Conservation (phyloP, 2,113 vertebrate species). For the Trichomycterus rosablanca region DNA sequence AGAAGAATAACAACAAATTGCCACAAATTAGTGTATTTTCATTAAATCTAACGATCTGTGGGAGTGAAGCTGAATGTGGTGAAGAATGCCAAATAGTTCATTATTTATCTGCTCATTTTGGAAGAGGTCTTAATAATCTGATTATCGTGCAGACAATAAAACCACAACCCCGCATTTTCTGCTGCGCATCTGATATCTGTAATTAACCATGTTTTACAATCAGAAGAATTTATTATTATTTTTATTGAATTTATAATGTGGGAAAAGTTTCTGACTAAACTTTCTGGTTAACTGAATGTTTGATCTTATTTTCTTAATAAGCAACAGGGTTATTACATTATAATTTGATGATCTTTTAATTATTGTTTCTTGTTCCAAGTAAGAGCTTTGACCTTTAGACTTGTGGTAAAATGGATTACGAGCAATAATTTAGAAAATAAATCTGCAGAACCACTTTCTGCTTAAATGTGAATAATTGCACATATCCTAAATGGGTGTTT, state of each 20-base stretch:
- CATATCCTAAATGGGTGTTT: too few relatives aligned
- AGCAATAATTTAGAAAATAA: too few relatives aligned
- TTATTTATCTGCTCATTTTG: slow-evolving; percentile 21
- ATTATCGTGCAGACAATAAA: slow-evolving; percentile 24
- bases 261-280: neutral
- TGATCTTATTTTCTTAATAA: too few relatives aligned
- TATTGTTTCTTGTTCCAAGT: too few relatives aligned
- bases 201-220: slow-evolving; percentile 32
- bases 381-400: too few relatives aligned
- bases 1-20: too few relatives aligned
- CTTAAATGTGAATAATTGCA: too few relatives aligned
- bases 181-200: slow-evolving; percentile 13
- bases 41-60: neutral
- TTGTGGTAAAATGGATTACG: too few relatives aligned
- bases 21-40: too few relatives aligned
- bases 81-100: neutral
- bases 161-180: slow-evolving; percentile 6
- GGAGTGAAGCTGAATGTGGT: neutral
- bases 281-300: neutral
- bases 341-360: neutral
- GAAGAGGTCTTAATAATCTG: slow-evolving; percentile 3
- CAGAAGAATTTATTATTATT: slow-evolving; percentile 6
- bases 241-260: neutral
- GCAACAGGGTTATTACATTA: neutral
- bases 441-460: too few relatives aligned